Evolutionary conservation across 1,140 invertebrate species (phyloP), one percentile per base, ranked within the genome.

Genomic region (Macrocentrus cingulum): DNA sequence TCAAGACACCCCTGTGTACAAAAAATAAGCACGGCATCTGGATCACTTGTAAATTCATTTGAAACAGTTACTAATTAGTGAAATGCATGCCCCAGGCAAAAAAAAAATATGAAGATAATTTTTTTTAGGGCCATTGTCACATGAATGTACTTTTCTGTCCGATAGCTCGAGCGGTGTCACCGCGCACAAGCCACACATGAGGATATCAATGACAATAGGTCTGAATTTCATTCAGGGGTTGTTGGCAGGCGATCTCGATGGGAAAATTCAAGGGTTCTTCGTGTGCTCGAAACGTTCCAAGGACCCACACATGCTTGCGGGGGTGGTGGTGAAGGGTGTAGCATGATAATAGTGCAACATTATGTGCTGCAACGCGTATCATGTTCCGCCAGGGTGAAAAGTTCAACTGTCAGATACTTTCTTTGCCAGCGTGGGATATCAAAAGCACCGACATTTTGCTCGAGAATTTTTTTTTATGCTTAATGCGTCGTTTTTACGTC

Each of bases 281-380:
- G 36, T 63, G 63, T 53, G 61, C 44, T 51, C 56, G 63, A 63
- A 61, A 63, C n/a, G n/a, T n/a, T n/a, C 68, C 18, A n/a, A 46
- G 25, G n/a, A 32, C 9, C 45, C 25, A 44, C 32, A 45, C 44
- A 54, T 63, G 50, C 50, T 36, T 62, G 64, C 66, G 67, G 66
- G 69, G 67, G 70, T 69, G 69, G 13, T 32, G 32, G 5, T 68
- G 59, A 36, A 39, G 46, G 39, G 65, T 62, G 69, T 67, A 74
- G 66, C 68, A 70, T 69, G 63, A 62, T 63, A 70, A 69, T 65
- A 71, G 72, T 65, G 67, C 69, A 63, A 72, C 59, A 71, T 72
- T 69, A 71, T 59, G 63, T 55, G 37, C 53, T 51, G 60, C 67
- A 65, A 67, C 63, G 59, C 65, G 55, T 63, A 69, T 72, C 65